Evolutionary conservation across 2,113 vertebrate genomes (phyloP), one percentile per base, ranked within the genome.

Genomic region (Thryonomys swinderianus): DNA sequence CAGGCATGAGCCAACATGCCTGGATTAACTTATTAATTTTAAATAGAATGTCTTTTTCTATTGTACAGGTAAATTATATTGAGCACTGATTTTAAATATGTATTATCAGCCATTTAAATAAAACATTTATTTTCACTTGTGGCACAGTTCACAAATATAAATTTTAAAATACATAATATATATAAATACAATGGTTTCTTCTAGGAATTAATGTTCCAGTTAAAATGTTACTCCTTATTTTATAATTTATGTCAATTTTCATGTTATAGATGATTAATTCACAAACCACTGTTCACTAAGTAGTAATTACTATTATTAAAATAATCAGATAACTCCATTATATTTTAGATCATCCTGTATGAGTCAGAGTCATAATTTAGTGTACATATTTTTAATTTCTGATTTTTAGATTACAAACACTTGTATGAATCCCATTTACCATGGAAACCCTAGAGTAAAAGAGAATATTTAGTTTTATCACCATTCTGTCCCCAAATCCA

Each of bases 291-390:
- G 34, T 7, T n/a, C 17, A n/a, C 1, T 67, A 67, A 17, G 2
- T 67, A 18, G 34, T 37, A n/a, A n/a, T 67, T n/a, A n/a, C n/a
- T 82, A 67, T 69, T 88, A 95, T 57, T 90, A 69, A 34, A 90
- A 64, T 23, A 37, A 64, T 89, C 32, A 89, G 84, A 88, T 85
- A 25, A 51, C 66, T n/a, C 34, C 34, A 18, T n/a, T 67, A n/a
- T 67, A 67, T 20, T 73, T 92, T 89, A 42, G 3, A 92, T 21
- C 79, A 64, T 17, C 76, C 3, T 78, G 4, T 42, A 42, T 23
- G 40, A 71, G 5, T 71, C 20, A 23, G 40, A 40, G 4, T 11
- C 21, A 86, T 64, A 66, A 30, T 90, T 86, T 67, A 90, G 32
- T 81, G 40, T 12, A 59, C 25, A 59, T 9, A 66, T 86, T 80